Percentiles rank a stretch among this genome's conserved stretches.
Conservation (phyloP, 1,140 invertebrate species). For the Drosophila nebulosa region DNA sequence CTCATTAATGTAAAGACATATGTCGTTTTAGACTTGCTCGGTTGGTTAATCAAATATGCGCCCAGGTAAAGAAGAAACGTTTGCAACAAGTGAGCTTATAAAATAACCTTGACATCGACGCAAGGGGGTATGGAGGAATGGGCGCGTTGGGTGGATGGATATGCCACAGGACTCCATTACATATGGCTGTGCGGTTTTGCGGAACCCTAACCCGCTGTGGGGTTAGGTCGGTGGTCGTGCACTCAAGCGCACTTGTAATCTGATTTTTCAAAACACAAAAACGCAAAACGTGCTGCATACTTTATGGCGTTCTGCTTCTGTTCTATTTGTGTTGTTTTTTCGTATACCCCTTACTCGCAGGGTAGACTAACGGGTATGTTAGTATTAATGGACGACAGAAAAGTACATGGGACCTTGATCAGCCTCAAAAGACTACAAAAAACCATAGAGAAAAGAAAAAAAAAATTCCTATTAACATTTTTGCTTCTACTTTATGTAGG, state of each 20-base stretch:
- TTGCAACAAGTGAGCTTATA: conserved; percentile 62
- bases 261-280: conserved; percentile 41
- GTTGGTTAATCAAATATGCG: conserved; percentile 2
- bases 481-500: too few species aligned
- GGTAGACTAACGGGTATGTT: too few species aligned
- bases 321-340: not conserved
- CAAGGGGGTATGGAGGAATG: not conserved
- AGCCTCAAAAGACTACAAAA: too few species aligned
- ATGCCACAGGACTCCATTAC: not conserved
- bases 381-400: too few species aligned
- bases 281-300: conserved; percentile 61
- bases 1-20: conserved; percentile 32
- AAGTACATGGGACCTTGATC: too few species aligned
- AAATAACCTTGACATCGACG: conserved; percentile 68
- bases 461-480: not conserved
- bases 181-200: not conserved
- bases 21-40: not conserved
- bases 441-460: too few species aligned
- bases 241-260: conserved; percentile 67
- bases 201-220: not conserved
- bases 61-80: not conserved
- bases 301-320: conserved; percentile 38
- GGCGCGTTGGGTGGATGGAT: not conserved
- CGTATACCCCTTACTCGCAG: too few species aligned
- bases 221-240: conserved; percentile 53